Conservation (phyloP, 1,140 invertebrate genomes). For the Ptiloglossa arizonensis region DNA sequence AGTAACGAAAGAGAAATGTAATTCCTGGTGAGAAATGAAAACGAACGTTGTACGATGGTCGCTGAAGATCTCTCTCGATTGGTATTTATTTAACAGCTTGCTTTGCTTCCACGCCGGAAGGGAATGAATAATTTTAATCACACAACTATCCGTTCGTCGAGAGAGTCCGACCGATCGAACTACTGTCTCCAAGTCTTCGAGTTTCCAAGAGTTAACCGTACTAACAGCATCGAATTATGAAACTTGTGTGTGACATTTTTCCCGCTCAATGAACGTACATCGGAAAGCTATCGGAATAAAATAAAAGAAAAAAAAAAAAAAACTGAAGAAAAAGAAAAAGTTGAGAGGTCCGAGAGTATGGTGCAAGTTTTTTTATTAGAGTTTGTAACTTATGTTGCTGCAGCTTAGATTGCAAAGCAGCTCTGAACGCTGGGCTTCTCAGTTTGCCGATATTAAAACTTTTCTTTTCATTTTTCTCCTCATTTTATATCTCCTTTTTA, state of each 20-base stretch:
- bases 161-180: slow-evolving; percentile 6
- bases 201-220: slow-evolving; percentile 23
- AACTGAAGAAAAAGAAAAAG: neutral
- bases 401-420: slow-evolving; percentile 39
- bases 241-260: slow-evolving; percentile 36
- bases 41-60: neutral
- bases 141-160: slow-evolving; percentile 8
- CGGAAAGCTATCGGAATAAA: neutral
- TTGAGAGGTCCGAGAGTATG: slow-evolving; percentile 12
- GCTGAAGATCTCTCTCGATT: neutral
- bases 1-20: neutral
- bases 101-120: neutral
- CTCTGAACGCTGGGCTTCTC: slow-evolving; percentile 29
- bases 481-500: slow-evolving; percentile 28
- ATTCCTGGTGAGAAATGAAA: neutral
- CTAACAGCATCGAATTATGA: slow-evolving; percentile 46
- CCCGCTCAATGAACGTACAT: neutral
- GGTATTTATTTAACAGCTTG: slow-evolving; percentile 28
- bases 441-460: slow-evolving; percentile 15
- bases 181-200: slow-evolving; percentile 24
- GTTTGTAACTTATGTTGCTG: slow-evolving; percentile 37
- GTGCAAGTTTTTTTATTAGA: slow-evolving; percentile 21
- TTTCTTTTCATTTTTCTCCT: slow-evolving; percentile 3
- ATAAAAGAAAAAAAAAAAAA: neutral
- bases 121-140: slow-evolving; percentile 30